A percentile compares a stretch with the other conserved stretches of the same genome.
Evolutionary conservation across 2,888 invertebrate genomes (phyloP).

Genomic region (Eurytoma californica): DNA sequence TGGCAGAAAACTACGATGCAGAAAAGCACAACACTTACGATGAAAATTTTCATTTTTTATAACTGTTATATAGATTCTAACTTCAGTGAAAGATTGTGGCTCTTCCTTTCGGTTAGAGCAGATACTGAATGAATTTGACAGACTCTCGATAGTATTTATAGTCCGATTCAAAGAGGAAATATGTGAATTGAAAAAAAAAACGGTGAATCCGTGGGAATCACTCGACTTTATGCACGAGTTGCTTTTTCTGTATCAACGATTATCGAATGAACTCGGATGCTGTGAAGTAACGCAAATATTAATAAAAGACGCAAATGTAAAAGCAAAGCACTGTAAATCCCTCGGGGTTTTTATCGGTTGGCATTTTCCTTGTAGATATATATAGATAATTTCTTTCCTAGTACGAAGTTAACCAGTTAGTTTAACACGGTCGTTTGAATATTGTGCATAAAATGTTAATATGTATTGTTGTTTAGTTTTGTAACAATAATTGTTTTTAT

Average conservation of each 20-base stretch:
- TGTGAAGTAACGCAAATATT: not conserved
- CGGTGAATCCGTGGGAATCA: conserved; percentile 11
- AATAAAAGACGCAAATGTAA: too few species aligned
- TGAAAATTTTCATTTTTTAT: conserved; percentile 12
- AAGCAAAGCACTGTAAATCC: too few species aligned
- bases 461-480: too few species aligned
- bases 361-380: too few species aligned
- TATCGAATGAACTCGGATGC: conserved; percentile 20
- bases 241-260: not conserved
- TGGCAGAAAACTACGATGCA: not conserved
- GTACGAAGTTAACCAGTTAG: too few species aligned
- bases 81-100: not conserved
- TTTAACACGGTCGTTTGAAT: too few species aligned
- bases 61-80: not conserved
- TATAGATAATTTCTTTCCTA: too few species aligned
- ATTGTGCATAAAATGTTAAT: too few species aligned
- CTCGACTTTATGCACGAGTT: not conserved
- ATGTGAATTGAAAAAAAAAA: not conserved
- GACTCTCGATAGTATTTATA: conserved; percentile 1
- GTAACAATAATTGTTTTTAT: too few species aligned
- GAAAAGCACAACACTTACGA: not conserved
- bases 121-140: not conserved
- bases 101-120: not conserved
- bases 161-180: conserved; percentile 2
- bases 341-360: too few species aligned